Evolutionary conservation across 2,113 vertebrate species (phyloP), one percentile per base, ranked within the genome.

Genomic region (Tauraco erythrolophus): DNA sequence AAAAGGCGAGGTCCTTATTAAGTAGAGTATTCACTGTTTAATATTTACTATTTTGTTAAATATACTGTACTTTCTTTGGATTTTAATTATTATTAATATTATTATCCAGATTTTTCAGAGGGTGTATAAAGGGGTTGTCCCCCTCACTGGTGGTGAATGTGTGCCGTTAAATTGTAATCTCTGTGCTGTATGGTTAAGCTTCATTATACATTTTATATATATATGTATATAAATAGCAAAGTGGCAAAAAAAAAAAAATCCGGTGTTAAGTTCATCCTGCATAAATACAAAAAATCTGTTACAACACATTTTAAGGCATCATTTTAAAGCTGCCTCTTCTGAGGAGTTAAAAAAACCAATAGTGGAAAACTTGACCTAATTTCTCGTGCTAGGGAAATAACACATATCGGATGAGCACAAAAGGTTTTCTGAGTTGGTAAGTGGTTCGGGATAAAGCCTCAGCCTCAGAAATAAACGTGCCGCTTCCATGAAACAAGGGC

Each of bases 31-130:
- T 99, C 98, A 99, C 98, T 99, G 99, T 99, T 99, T 99, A 98
- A 99, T 99, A 99, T 99, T 99, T 99, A 98, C 98, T 99, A 98
- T 99, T 99, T 99, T 99, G 98, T 99, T 99, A 98, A 98, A 99
- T 99, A 99, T 99, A 98, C 99, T 99, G 99, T 99, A 99, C 98
- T 99, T 98, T 98, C 98, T 98, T 98, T 98, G 98, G 98, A 99
- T 99, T 98, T 98, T 98, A 98, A 99, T 98, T 98, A 98, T 98
- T 98, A 98, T 97, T 98, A 97, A 97, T 98, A 98, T 97, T 97
- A 97, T 98, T 98, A 98, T 98, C 98, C 98, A 98, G 98, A 98
- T 97, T 98, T 98, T 99, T 98, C 98, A 98, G 98, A 98, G 98
- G 98, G 97, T 98, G 98, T 98, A 98, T 98, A 98, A 98, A 97